Evolutionary conservation across 1,140 invertebrate species (phyloP), one percentile per base, ranked within the genome.

Genomic region (Bombus vancouverensis): DNA sequence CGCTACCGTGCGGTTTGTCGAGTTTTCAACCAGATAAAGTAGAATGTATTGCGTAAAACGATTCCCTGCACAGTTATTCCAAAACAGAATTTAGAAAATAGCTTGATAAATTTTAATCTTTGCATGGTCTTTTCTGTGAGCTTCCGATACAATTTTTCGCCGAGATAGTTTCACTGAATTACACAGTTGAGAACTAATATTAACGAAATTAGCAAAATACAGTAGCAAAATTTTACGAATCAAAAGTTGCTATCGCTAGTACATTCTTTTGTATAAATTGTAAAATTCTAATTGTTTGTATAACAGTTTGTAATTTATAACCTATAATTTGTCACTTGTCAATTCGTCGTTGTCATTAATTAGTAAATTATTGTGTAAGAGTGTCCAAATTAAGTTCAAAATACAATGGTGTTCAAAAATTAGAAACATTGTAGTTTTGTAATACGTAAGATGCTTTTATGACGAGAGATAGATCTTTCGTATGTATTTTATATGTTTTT

Each of bases 1-100:
- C 32, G 57, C 59, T 65, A 75, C 22, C 71, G 59, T 82, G n/a
- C 28, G 8, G 71, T n/a, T 73, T 73, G 22, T 28, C 68, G 68
- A 4, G 10, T 73, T 73, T 73, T n/a, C 71, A n/a, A 73, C 68
- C 25, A 25, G 37, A 25, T 71, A 71, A 39, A 71, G 3, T 32
- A 68, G 66, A 3, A 1, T 68, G 6, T 32, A 34, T 32, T 37
- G 34, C 15, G 32, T 32, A 66, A 68, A 18, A 25, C 66, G 34
- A 25, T 68, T 68, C 8, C 34, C 32, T 25, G 5, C 28, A 3
- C 13, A 25, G 2, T 12, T 13, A 5, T 39, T 13, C 12, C 12
- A 18, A 68, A 68, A 18, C 8, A 15, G 18, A 22, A 34, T 34
- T 68, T 68, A 37, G 18, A 68, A 37, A 68, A 37, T 37, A 68